phyloP scores from a whole-genome alignment of 2,888 invertebrate genomes.

The Drosophila paucipuncta region DNA sequence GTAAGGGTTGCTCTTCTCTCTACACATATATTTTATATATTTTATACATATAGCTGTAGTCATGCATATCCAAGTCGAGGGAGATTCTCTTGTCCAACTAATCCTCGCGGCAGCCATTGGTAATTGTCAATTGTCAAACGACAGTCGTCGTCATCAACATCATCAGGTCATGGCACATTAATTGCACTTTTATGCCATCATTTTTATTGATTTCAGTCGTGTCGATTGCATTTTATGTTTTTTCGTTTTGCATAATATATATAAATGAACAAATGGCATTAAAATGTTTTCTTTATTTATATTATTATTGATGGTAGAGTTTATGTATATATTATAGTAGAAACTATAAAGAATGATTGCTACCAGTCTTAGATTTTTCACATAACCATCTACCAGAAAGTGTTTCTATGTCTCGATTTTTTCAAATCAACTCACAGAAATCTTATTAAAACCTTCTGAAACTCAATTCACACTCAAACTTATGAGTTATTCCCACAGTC shows the following conservation, averaged over 20 bases:
- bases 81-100: constrained; percentile 15
- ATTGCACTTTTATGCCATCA: constrained; percentile 70
- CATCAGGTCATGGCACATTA: constrained; percentile 67
- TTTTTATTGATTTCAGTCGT: constrained; percentile 67
- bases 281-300: not conserved
- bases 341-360: not conserved
- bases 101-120: constrained; percentile 51
- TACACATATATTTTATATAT: constrained; percentile 3
- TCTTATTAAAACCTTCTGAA: not conserved
- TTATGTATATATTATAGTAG: not conserved
- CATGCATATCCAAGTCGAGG: constrained; percentile 53
- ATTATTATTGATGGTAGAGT: not conserved
- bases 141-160: constrained; percentile 24
- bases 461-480: not conserved
- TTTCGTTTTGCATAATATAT: constrained; percentile 48
- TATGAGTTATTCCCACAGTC: constrained; percentile 1
- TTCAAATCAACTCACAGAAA: not conserved
- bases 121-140: constrained; percentile 40
- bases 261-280: constrained; percentile 8
- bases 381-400: not conserved
- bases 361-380: not conserved
- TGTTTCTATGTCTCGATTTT: not conserved
- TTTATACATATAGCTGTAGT: constrained; percentile 15
- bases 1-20: constrained; percentile 59
- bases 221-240: constrained; percentile 30